Conservation (phyloP, 2,797 vertebrate genomes). For the Danio albolineatus region DNA sequence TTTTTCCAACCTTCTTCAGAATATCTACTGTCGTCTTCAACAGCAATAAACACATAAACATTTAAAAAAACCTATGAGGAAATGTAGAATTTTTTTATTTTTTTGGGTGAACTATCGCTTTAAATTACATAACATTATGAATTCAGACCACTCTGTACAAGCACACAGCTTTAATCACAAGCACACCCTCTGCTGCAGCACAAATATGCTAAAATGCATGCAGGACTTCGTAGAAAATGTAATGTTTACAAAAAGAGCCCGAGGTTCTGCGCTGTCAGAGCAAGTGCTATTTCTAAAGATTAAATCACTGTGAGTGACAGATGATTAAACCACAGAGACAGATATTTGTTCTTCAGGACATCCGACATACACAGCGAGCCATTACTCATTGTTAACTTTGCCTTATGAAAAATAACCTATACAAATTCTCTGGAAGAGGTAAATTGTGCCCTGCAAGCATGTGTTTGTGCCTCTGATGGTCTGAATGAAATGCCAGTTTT, state of each 20-base stretch:
- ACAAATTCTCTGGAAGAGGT: constrained; percentile 5
- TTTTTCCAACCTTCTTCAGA: too few species aligned
- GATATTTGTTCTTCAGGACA: constrained; percentile 47
- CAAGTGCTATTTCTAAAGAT: constrained; percentile 25
- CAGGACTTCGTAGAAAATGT: not conserved
- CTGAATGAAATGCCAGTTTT: not conserved
- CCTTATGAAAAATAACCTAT: constrained; percentile 3
- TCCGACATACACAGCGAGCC: not conserved
- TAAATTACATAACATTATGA: not conserved
- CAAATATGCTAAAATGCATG: not conserved
- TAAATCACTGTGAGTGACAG: constrained; percentile 32
- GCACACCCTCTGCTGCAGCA: not conserved
- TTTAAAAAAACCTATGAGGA: too few species aligned
- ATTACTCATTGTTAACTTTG: constrained; percentile 36
- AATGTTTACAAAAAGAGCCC: constrained; percentile 10
- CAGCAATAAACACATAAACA: too few species aligned
- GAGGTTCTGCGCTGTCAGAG: constrained; percentile 29
- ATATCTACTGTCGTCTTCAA: too few species aligned
- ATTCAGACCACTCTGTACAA: not conserved
- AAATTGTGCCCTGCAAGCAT: not conserved
- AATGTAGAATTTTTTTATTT: too few species aligned
- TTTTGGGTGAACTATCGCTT: too few species aligned
- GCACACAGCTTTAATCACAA: not conserved
- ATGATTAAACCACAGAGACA: constrained; percentile 32
- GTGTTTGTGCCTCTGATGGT: not conserved